Base-by-base conservation (phyloP, 92 coral and sea anemone genomes). In the Pocillopora grandis region DNA sequence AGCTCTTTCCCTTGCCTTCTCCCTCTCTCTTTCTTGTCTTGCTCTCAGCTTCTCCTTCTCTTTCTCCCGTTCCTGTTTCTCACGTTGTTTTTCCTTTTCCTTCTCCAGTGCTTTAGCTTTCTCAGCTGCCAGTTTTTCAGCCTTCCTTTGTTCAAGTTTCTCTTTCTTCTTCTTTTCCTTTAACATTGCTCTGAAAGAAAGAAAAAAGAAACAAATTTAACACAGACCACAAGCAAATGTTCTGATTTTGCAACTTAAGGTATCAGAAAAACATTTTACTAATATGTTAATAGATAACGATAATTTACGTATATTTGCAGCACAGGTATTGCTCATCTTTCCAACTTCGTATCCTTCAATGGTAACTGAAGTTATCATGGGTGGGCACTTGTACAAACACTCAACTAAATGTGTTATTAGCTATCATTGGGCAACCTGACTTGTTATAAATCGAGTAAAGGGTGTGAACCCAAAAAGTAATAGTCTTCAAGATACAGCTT, bases 151-250 rank as follows among this genome's bases (percentile, higher is more conserved):
- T 56, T 91, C 95, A 20, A 94, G 89, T 80, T 94, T 94, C 67
- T 94, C 98, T 85, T 94, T 87, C 16, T 94, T 91, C 76, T 94
- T 94, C 80, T 87, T 94, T 69, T 94, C 95, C 66, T 94, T 94
- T 58, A 94, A 74, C 87, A 89, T 87, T 75, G 92, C 95, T 72
- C 98, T 94, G 80, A 71, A 81, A 49, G 48, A 68, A 35, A 3
- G 57, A 14, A 59, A 81, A 61, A 11, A 59, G 20, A 48, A 74
- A n/a, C 8, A 9, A 5, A 16, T 57, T 76, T 13, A 21, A 73
- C 33, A 10, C 58, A 9, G 19, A 84, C 17, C 27, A 17, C 18
- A 56, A 33, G 14, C 16, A 9, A 37, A 23, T 10, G 68, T 21
- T 63, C 13, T 59, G 62, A 12, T 12, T 5, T 59, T 10, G 10